Conservation (phyloP, 2,888 invertebrate genomes). For the Odontothrips loti region DNA sequence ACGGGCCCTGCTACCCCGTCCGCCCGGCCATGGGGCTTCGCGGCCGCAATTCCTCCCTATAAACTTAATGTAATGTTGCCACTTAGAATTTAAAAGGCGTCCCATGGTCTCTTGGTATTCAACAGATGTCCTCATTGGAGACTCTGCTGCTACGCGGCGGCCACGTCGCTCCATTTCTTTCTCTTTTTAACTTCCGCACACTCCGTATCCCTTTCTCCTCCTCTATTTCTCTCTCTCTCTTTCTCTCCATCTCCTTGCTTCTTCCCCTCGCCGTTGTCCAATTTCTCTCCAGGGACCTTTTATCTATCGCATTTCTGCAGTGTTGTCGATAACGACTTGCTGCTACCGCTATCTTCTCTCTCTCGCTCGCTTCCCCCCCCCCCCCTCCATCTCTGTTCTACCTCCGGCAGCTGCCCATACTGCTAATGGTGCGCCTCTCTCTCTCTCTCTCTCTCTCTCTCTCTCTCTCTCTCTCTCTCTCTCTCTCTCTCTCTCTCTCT, state of each 20-base stretch:
- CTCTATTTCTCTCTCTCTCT: no score
- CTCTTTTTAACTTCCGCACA: background rate
- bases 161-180: background rate
- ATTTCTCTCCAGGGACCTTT: background rate
- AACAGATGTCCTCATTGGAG: conserved; percentile 19
- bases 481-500: background rate
- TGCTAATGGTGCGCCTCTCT: background rate
- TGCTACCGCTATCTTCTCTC: no score
- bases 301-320: background rate
- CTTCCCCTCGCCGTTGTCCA: background rate
- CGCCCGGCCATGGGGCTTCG: no score
- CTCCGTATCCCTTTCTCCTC: no score
- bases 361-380: background rate
- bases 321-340: background rate
- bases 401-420: background rate
- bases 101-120: conserved; percentile 22
- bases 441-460: background rate
- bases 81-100: conserved; percentile 26
- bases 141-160: background rate
- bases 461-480: background rate
- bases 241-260: background rate
- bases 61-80: conserved; percentile 26
- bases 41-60: conserved; percentile 12
- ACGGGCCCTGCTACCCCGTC: no score
- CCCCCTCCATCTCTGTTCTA: background rate